Percentiles rank a stretch among this genome's conserved stretches.
Conservation (phyloP, 2,113 vertebrate species). For the Callionymus lyra region DNA sequence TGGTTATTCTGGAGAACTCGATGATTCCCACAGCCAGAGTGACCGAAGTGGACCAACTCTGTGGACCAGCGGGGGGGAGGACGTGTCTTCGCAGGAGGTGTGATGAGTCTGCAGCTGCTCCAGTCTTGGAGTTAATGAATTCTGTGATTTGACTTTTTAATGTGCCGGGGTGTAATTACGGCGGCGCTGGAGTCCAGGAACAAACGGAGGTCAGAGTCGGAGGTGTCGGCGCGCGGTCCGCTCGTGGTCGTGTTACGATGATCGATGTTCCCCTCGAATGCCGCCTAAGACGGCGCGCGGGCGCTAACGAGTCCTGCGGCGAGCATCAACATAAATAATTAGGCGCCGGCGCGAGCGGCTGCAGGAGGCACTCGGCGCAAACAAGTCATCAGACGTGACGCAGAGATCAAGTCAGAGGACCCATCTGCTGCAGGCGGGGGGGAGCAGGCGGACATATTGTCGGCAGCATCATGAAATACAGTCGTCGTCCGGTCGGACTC, state of each 20-base stretch:
- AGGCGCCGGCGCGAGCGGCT: conserved; percentile 92
- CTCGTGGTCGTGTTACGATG: conserved; percentile 60
- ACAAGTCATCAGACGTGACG: conserved; percentile 99
- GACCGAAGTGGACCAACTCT: no score
- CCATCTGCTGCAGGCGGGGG: conserved; percentile 98
- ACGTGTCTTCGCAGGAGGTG: no score
- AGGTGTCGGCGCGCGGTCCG: conserved; percentile 74
- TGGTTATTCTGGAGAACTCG: no score
- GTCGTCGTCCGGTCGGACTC: conserved; percentile 75
- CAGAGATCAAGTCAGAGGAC: conserved; percentile 99
- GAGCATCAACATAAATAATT: conserved; percentile 99
- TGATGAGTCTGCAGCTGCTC: no score
- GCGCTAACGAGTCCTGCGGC: conserved; percentile 98
- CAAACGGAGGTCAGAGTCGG: conserved; percentile 79
- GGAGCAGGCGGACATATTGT: conserved; percentile 99
- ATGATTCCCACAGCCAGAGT: no score
- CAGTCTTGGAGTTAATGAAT: conserved; percentile 83
- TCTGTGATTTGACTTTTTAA: conserved; percentile 97
- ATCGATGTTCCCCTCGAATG: conserved; percentile 90
- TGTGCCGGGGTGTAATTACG: conserved; percentile 91
- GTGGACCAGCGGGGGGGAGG: no score
- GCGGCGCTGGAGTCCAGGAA: conserved; percentile 48
- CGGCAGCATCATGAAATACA: conserved; percentile 98
- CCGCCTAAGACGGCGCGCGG: conserved; percentile 92
- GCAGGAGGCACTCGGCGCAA: conserved; percentile 99